Percentiles rank a stretch among this genome's conserved stretches.
Evolutionary conservation across 2,113 vertebrate genomes (phyloP).

Genomic region (Anarhynchus alexandrinus): DNA sequence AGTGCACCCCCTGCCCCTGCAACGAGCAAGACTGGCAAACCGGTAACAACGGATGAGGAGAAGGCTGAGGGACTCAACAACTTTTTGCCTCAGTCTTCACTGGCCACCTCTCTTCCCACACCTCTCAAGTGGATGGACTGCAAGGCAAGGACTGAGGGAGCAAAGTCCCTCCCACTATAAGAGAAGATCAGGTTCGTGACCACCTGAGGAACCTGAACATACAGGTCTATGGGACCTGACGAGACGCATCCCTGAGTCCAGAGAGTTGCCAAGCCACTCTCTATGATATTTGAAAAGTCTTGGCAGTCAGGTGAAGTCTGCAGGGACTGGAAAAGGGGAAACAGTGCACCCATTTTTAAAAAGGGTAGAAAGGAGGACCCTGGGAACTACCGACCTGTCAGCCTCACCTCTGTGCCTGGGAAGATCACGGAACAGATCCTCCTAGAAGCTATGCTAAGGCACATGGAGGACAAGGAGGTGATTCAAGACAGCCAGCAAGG

Average conservation of each 20-base stretch:
- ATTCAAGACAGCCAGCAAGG: neutral
- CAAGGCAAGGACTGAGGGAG: neutral
- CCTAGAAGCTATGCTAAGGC: neutral
- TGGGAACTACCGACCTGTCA: neutral
- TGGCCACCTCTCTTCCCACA: neutral
- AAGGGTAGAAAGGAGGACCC: neutral
- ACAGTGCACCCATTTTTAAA: neutral
- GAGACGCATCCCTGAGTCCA: neutral
- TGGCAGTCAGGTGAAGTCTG: neutral
- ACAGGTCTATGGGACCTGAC: neutral
- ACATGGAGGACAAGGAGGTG: neutral
- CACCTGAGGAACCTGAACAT: neutral
- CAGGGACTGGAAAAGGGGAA: neutral
- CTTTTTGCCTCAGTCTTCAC: neutral
- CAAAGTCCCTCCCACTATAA: neutral
- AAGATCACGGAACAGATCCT: neutral
- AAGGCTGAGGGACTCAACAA: neutral
- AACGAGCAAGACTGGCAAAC: neutral
- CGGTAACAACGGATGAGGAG: neutral
- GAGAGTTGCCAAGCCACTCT: neutral
- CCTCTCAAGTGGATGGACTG: neutral
- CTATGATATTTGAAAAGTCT: neutral
- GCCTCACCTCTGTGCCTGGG: neutral
- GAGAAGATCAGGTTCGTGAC: neutral
- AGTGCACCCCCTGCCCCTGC: too few relatives aligned